Conservation (phyloP, 1,140 invertebrate genomes). For the Dinothrombium tinctorium region DNA sequence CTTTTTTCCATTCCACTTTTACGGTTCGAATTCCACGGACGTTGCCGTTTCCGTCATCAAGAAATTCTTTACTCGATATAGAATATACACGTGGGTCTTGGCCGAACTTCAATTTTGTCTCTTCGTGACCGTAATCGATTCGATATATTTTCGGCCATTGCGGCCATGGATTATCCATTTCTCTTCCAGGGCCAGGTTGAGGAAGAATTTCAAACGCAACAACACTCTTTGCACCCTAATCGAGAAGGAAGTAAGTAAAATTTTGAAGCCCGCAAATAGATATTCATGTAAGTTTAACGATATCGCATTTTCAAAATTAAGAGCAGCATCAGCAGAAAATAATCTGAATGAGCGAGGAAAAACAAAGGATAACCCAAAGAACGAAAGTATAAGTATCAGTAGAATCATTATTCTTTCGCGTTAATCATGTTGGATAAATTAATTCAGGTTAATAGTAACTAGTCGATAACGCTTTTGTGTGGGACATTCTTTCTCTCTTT, state of each 20-base stretch:
- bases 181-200: conserved; percentile 51
- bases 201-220: conserved; percentile 94
- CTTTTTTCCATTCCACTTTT: conserved; percentile 75
- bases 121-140: conserved; percentile 95
- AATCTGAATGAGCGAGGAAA: too few relatives aligned
- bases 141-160: conserved; percentile 89
- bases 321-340: too few relatives aligned
- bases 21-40: conserved; percentile 71
- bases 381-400: too few relatives aligned
- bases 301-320: not conserved
- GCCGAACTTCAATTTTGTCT: conserved; percentile 71
- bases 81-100: conserved; percentile 79
- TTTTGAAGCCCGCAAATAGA: not conserved
- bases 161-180: conserved; percentile 85
- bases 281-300: not conserved
- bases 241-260: not conserved
- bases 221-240: conserved; percentile 73
- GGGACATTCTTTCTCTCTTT: too few relatives aligned
- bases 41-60: conserved; percentile 69
- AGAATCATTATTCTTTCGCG: too few relatives aligned
- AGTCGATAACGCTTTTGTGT: too few relatives aligned
- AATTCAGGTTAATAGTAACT: too few relatives aligned
- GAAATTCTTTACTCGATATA: conserved; percentile 78
- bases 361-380: too few relatives aligned
- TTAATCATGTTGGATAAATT: too few relatives aligned